Evolutionary conservation across 2,113 vertebrate species (phyloP).

Genomic region (Promerops cafer): DNA sequence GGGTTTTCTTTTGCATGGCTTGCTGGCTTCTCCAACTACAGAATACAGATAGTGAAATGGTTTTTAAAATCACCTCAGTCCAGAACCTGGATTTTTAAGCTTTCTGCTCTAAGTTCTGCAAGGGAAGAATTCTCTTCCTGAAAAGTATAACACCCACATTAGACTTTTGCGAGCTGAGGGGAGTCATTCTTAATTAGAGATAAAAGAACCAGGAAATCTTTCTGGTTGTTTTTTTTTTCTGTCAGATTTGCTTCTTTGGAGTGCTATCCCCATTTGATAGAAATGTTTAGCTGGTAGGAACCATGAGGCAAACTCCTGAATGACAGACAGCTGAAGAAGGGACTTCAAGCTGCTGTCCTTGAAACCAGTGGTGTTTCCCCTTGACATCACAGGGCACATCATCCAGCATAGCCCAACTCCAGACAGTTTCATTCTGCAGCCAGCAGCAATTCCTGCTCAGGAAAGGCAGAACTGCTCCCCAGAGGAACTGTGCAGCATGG

Average conservation of each 20-base stretch:
- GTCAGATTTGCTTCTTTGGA: not conserved
- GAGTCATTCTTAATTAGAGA: not conserved
- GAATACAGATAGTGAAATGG: not conserved
- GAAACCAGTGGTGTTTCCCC: not conserved
- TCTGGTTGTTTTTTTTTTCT: not conserved
- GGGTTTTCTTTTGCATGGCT: not conserved
- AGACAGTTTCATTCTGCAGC: not conserved
- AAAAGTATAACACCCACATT: not conserved
- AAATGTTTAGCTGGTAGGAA: not conserved
- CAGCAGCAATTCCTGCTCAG: not conserved
- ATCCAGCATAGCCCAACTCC: not conserved
- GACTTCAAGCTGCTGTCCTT: constrained; percentile 9
- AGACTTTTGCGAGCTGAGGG: not conserved
- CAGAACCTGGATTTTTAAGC: not conserved
- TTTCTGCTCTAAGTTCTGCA: not conserved
- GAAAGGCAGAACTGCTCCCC: not conserved
- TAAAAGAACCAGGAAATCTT: not conserved
- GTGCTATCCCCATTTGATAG: not conserved
- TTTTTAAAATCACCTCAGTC: not conserved
- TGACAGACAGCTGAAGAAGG: constrained; percentile 4
- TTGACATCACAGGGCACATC: not conserved
- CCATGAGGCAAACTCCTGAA: not conserved
- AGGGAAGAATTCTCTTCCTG: not conserved
- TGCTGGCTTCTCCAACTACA: not conserved
- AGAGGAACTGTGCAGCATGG: not conserved